phyloP scores from a whole-genome alignment of 2,888 invertebrate genomes.

The Ophion ellenae region DNA sequence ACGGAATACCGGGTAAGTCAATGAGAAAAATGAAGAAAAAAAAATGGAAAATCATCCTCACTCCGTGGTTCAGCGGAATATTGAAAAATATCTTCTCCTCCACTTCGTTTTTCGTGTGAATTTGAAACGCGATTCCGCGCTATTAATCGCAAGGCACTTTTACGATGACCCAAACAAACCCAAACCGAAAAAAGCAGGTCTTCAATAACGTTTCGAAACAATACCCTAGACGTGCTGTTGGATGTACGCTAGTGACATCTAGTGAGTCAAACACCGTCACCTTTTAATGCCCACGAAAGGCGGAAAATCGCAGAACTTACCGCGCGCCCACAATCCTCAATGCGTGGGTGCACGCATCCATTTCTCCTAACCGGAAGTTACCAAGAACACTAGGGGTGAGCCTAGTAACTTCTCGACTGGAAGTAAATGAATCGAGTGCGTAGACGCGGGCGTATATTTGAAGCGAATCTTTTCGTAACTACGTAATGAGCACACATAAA shows the following conservation, averaged over 20 bases:
- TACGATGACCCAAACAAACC: background rate
- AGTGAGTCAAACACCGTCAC: background rate
- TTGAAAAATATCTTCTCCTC: background rate
- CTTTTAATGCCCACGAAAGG: background rate
- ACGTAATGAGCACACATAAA: conserved; percentile 8
- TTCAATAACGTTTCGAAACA: background rate
- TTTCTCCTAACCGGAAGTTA: background rate
- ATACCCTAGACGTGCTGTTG: background rate
- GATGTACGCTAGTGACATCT: background rate
- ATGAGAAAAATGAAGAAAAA: background rate
- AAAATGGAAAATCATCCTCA: background rate
- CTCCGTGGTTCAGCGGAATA: background rate
- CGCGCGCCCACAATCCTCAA: background rate
- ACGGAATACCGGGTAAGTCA: conserved; percentile 89
- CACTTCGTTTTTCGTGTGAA: background rate
- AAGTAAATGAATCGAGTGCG: background rate
- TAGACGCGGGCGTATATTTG: background rate
- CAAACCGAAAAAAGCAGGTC: background rate
- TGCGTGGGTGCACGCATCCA: background rate
- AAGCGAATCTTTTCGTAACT: background rate
- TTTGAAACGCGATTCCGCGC: background rate
- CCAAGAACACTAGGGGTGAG: background rate
- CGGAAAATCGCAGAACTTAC: background rate
- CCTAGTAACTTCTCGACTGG: background rate
- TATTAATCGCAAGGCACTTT: background rate